Evolutionary conservation across 2,797 vertebrate genomes (phyloP).

Genomic region (Acipenser ruthenus): DNA sequence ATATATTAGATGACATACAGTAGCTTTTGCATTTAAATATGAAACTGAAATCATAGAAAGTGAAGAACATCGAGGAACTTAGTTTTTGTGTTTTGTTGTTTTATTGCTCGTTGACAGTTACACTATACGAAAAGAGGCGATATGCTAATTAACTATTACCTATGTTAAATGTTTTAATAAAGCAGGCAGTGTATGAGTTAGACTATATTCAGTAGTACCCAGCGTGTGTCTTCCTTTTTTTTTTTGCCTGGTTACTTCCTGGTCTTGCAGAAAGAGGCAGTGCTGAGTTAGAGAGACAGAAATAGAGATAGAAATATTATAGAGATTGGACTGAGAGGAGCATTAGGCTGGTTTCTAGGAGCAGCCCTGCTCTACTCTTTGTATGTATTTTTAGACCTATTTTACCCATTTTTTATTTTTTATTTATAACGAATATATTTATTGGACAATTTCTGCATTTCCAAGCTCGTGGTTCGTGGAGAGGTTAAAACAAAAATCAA

Average conservation of each 20-base stretch:
- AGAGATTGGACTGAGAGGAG: conserved; percentile 65
- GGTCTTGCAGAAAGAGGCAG: conserved; percentile 80
- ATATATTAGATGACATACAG: too few relatives aligned
- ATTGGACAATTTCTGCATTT: conserved; percentile 38
- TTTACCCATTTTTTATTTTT: conserved; percentile 26
- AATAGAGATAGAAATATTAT: conserved; percentile 71
- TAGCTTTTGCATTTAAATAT: too few relatives aligned
- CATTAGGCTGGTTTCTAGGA: conserved; percentile 69
- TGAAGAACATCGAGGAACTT: too few relatives aligned
- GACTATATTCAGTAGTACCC: conserved; percentile 22
- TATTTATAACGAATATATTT: conserved; percentile 37
- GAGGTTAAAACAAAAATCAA: conserved; percentile 58
- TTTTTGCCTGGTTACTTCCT: conserved; percentile 63
- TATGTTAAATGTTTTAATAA: neutral
- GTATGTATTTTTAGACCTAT: conserved; percentile 32
- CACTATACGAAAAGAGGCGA: too few relatives aligned
- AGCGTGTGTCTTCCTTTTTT: conserved; percentile 29
- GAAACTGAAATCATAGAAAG: too few relatives aligned
- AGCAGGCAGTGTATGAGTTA: conserved; percentile 29
- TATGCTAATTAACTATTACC: too few relatives aligned
- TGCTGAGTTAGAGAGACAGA: conserved; percentile 81
- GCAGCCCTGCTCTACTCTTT: conserved; percentile 45
- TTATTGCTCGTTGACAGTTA: too few relatives aligned
- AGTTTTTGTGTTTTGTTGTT: too few relatives aligned
- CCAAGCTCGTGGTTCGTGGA: conserved; percentile 41